Conservation (phyloP, 2,888 invertebrate genomes). For the Agrypnus murinus region DNA sequence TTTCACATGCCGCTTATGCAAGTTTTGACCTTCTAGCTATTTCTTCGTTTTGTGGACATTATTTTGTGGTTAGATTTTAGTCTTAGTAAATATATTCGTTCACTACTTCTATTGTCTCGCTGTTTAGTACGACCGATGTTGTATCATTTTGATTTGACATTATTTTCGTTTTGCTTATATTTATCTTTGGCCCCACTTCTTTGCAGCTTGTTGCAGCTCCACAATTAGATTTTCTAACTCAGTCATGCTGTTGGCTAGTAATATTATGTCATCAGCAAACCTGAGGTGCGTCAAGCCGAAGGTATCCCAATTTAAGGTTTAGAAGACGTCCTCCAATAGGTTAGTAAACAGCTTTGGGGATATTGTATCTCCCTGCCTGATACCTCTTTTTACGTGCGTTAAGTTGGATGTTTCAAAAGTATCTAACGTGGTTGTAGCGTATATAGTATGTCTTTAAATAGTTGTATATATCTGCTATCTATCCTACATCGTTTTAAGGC, state of each 20-base stretch:
- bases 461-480: not conserved
- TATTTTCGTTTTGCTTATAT: conserved; percentile 3
- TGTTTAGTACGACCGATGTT: not conserved
- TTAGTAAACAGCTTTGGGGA: no score
- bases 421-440: not conserved
- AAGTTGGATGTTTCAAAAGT: not conserved
- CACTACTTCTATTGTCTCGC: conserved; percentile 10
- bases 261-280: conserved; percentile 11
- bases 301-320: not conserved
- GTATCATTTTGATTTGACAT: conserved; percentile 1
- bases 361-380: not conserved
- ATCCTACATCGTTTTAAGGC: conserved; percentile 6
- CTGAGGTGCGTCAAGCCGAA: not conserved
- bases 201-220: not conserved
- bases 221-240: conserved; percentile 5
- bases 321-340: not conserved
- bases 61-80: conserved; percentile 6
- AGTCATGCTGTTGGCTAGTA: conserved; percentile 3
- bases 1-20: no score
- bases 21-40: no score
- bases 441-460: not conserved
- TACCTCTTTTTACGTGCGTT: conserved; percentile 1
- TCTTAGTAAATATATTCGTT: not conserved
- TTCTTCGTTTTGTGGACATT: not conserved
- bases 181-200: not conserved